phyloP scores from a whole-genome alignment of 1,140 invertebrate species.

The Dinoponera quadriceps region DNA sequence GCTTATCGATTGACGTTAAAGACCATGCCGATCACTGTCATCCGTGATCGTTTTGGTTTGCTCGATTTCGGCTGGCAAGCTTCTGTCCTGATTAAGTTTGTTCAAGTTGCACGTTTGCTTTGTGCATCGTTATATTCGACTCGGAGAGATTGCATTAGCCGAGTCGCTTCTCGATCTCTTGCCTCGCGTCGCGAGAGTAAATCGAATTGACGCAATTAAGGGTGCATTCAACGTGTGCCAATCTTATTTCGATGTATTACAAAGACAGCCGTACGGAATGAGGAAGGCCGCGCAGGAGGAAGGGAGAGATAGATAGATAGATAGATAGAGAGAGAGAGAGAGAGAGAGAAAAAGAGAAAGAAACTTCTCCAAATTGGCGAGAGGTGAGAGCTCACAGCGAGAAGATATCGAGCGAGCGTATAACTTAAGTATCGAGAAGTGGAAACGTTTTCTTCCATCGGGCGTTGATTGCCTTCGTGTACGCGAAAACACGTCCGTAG shows the following conservation, averaged over 20 bases:
- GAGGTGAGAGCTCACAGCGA: not conserved
- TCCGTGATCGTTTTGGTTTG: not conserved
- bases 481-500: constrained; percentile 77
- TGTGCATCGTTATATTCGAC: constrained; percentile 23
- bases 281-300: not conserved
- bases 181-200: constrained; percentile 65
- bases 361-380: constrained; percentile 39
- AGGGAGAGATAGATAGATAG: not conserved
- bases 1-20: not conserved
- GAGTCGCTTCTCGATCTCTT: constrained; percentile 57
- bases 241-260: constrained; percentile 56
- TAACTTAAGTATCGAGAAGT: constrained; percentile 34
- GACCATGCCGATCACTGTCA: not conserved
- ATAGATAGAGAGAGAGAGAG: not conserved
- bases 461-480: constrained; percentile 80
- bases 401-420: constrained; percentile 12
- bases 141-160: constrained; percentile 48
- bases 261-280: constrained; percentile 2
- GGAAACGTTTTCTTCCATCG: constrained; percentile 31
- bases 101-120: constrained; percentile 33
- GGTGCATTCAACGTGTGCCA: constrained; percentile 78
- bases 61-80: constrained; percentile 19
- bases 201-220: constrained; percentile 85
- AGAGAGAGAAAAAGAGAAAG: not conserved
- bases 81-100: constrained; percentile 33